Percentiles rank a stretch among this genome's conserved stretches.
These are phyloP conservation scores for Troides helena DNA, from an alignment of 2,888 invertebrate genomes.

Conservation along the genomic window DNA sequence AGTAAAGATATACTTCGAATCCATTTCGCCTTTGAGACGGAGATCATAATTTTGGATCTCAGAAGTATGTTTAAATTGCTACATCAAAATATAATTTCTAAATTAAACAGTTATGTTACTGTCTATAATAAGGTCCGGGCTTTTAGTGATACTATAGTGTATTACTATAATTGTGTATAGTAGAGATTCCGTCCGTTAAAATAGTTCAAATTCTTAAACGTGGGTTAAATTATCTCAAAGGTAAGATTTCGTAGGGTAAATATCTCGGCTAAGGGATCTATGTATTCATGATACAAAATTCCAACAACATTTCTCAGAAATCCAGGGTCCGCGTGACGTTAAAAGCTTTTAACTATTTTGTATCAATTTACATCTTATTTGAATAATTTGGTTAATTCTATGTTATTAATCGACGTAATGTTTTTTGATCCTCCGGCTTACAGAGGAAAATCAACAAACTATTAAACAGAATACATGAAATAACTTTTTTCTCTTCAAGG, in stretches of 20 bases:
- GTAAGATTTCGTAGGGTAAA: slow-evolving; percentile 26
- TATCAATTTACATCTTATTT: slow-evolving; percentile 7
- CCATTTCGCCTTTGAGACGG: too few relatives aligned
- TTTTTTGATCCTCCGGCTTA: not conserved
- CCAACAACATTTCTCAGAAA: slow-evolving; percentile 55
- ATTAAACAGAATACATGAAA: not conserved
- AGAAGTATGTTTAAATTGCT: too few relatives aligned
- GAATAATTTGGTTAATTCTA: slow-evolving; percentile 3
- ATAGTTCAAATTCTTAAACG: slow-evolving; percentile 19
- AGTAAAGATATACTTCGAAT: too few relatives aligned
- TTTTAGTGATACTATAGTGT: not conserved
- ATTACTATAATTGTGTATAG: not conserved
- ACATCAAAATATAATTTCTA: too few relatives aligned
- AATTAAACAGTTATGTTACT: too few relatives aligned
- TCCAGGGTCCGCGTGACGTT: slow-evolving; percentile 49
- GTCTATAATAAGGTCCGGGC: too few relatives aligned
- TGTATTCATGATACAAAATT: slow-evolving; percentile 67
- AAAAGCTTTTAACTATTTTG: slow-evolving; percentile 60
- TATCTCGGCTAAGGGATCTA: slow-evolving; percentile 47
- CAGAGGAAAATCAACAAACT: not conserved
- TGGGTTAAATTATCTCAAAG: slow-evolving; percentile 26
- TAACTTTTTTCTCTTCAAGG: too few relatives aligned
- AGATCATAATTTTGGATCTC: too few relatives aligned
- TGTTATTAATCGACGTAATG: not conserved
- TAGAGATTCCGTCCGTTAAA: not conserved